Base-by-base conservation (phyloP, 2,888 invertebrate genomes). In the Eugnorisma glareosa region DNA sequence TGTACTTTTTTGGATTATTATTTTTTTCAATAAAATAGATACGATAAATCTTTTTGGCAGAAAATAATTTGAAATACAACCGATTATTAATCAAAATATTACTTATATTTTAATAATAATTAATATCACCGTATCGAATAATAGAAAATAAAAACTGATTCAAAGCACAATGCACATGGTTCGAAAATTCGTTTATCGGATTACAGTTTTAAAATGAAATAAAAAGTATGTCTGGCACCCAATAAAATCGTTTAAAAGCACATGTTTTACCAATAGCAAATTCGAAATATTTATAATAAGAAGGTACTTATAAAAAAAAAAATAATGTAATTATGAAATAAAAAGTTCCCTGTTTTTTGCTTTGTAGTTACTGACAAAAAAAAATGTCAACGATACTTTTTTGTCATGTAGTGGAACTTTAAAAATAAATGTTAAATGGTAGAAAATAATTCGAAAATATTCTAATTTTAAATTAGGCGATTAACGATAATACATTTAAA, bases 81-180 rank as follows among this genome's bases (percentile, higher is more conserved):
- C 76, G 68, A 72, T 54, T 64, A 8, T 35, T 72, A 71, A 69
- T 86, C 31, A 70, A 83, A 82, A 84, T 81, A 79, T 75, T 81
- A 80, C 69, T 78, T 79, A 86, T 80, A 84, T 81, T 79, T 69
- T 80, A 77, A 81, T 76, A 63, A 63, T 69, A 73, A 72, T 67
- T 75, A 73, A 84, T 86, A 87, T 88, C 61, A 86, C 77, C 45
- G 51, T 87, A 79, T 87, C 48, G 48, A 73, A 79, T 82, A 78
- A 86, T 90, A 86, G 72, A 75, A 24, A 64, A 64, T 64, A 64
- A 40, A 77, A 84, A 80, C 70, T 54, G 73, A 83, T 82, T 83
- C 66, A 77, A 68, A 77, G 88, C 88, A 88, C 89, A 82, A 51
- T 76, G 89, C 88, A 88, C 88, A 81, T 69, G 66, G 64, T 89